Base-by-base conservation (phyloP, 2,113 vertebrate species). In the Oryzias curvinotus region DNA sequence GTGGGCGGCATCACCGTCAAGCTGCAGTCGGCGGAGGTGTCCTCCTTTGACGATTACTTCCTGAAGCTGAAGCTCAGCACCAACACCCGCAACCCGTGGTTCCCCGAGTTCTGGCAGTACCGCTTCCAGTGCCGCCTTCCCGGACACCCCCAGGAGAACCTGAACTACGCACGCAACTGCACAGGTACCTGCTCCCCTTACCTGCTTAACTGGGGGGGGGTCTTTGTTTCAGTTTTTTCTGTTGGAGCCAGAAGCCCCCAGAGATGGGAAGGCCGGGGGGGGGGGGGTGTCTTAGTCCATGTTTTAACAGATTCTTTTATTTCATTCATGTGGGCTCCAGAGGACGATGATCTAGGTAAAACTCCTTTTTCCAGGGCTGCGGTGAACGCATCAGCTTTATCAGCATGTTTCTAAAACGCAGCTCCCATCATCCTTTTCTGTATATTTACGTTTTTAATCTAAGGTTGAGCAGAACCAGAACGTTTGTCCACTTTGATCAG, bases 41-140 rank as follows among this genome's bases (percentile, higher is more conserved):
- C 93, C 73, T 94, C 96, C 0, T 99, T 99, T 46, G 94, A 99
- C 60, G 90, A 95, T 61, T 99, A 99, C 87, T 99, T 92, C 88
- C 91, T 98, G 84, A 96, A 93, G 71, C 90, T 97, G 62, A 91
- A 88, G 4, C 92, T 98, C 78, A 92, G 94, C 70, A 96, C 93
- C 57, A 99, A 99, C 83, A 94, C 87, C 0, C 93, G 97, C 65
- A 98, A 99, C 78, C 97, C 97, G 0, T 99, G 97, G 97, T 99
- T 99, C 64, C 93, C 95, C 0, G 97, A 99, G 81, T 99, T 99
- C 91, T 99, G 97, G 97, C 97, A 99, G 83, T 92, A 98, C 76
- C 94, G 95, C 4, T 99, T 99, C 71, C 96, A 99, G 87, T 99
- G 97, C 66, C 95, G 96, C 49, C 91, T 99, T 13, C 93, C 93